These are phyloP conservation scores for Catagonus wagneri DNA, from an alignment of 2,113 vertebrate genomes.

Conservation along the genomic window DNA sequence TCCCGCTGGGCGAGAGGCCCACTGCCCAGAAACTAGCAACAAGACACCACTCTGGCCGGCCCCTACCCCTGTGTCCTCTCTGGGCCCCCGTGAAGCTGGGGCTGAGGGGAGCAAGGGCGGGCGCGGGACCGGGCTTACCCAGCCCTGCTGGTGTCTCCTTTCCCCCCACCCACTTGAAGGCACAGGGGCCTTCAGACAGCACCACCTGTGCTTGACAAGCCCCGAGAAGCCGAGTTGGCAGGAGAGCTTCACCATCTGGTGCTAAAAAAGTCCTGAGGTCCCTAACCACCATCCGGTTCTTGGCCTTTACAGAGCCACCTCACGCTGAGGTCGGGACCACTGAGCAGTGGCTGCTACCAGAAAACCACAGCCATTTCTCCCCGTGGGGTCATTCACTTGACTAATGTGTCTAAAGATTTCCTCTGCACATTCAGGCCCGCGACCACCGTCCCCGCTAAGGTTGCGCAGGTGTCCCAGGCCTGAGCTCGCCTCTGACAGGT, in stretches of 20 bases:
- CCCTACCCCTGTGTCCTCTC: conserved; percentile 15
- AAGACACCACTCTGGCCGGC: conserved; percentile 54
- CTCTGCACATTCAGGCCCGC: neutral
- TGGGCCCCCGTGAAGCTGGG: conserved; percentile 1
- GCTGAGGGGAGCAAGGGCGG: neutral
- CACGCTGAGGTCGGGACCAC: conserved; percentile 50
- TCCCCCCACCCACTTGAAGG: neutral
- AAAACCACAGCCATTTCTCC: conserved; percentile 35
- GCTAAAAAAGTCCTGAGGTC: conserved; percentile 71
- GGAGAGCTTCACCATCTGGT: conserved; percentile 72
- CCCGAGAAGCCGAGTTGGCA: conserved; percentile 58
- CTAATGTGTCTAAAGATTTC: neutral
- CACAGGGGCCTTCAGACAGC: neutral
- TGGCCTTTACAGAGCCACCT: conserved; percentile 56
- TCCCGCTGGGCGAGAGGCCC: neutral
- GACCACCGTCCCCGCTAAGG: neutral
- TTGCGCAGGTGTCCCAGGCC: neutral
- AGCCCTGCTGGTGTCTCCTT: conserved; percentile 17
- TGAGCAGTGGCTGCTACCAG: conserved; percentile 51
- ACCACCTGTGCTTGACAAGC: conserved; percentile 18
- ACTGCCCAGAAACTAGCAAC: conserved; percentile 62
- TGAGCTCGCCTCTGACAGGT: neutral
- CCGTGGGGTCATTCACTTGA: neutral
- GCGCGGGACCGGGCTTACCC: conserved; percentile 7
- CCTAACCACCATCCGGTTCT: conserved; percentile 58